A percentile compares a stretch with the other conserved stretches of the same genome.
These are phyloP conservation scores for Somateria mollissima DNA, from an alignment of 2,797 vertebrate genomes.

Conservation along the genomic window DNA sequence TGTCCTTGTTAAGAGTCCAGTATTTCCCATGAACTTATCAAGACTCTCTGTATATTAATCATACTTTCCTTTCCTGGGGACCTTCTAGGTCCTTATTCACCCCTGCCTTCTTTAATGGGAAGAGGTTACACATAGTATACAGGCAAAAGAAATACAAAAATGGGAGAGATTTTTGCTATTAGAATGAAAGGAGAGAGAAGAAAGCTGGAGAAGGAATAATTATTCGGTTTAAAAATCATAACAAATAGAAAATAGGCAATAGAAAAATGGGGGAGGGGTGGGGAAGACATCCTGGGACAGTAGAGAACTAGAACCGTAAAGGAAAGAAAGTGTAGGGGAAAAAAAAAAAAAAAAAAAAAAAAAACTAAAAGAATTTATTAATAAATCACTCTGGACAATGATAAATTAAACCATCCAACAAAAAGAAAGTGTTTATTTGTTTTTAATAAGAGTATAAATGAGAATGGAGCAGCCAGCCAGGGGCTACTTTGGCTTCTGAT, in stretches of 20 bases:
- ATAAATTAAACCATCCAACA: conserved; percentile 1
- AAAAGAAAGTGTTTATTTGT: conserved; percentile 8
- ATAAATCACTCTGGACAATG: not conserved
- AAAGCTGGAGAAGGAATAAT: not conserved
- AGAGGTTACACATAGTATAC: not conserved
- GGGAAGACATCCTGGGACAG: not conserved
- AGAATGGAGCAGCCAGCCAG: not conserved
- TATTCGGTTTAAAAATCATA: not conserved
- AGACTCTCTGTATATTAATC: not conserved
- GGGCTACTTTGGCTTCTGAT: conserved; percentile 13
- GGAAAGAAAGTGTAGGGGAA: not conserved
- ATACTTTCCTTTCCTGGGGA: not conserved
- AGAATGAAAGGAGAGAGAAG: not conserved
- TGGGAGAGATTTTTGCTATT: not conserved
- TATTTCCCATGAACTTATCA: not conserved
- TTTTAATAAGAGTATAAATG: conserved; percentile 12
- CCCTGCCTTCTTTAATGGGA: not conserved
- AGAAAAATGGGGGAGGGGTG: not conserved
- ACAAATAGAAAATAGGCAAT: not conserved
- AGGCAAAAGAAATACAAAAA: not conserved
- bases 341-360: not conserved
- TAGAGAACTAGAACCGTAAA: not conserved
- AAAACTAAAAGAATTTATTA: not conserved
- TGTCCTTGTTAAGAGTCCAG: not conserved
- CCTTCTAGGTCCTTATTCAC: not conserved